Evolutionary conservation across 1,140 invertebrate genomes (phyloP).

Genomic region (Drosophila kohkoa): DNA sequence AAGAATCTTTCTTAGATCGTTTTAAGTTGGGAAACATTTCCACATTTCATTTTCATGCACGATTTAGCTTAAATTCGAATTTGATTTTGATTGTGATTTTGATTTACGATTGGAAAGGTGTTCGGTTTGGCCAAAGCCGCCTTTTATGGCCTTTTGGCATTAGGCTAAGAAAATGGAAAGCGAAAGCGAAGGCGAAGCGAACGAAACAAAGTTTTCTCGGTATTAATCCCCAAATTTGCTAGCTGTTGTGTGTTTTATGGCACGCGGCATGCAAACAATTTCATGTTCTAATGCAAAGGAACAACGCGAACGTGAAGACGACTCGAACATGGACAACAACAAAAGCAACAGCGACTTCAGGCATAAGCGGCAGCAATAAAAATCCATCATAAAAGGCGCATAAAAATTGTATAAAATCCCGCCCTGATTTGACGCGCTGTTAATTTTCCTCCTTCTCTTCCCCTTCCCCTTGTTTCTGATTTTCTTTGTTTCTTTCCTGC

Average conservation of each 20-base stretch:
- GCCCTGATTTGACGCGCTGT: constrained; percentile 78
- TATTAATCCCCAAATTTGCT: constrained; percentile 73
- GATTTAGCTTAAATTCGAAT: too few relatives aligned
- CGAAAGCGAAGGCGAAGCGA: neutral
- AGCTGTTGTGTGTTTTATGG: constrained; percentile 69
- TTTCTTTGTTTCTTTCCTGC: constrained; percentile 5
- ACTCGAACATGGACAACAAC: neutral
- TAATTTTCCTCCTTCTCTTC: constrained; percentile 59
- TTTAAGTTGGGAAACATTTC: too few relatives aligned
- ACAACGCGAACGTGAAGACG: neutral
- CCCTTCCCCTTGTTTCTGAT: constrained; percentile 14
- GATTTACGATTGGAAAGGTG: constrained; percentile 45
- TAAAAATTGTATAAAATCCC: constrained; percentile 65
- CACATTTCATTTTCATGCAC: too few relatives aligned
- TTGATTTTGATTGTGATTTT: constrained; percentile 31
- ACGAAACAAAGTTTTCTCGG: constrained; percentile 6
- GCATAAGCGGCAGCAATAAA: constrained; percentile 71
- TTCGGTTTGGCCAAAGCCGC: constrained; percentile 20
- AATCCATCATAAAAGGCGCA: constrained; percentile 74
- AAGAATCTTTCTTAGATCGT: neutral
- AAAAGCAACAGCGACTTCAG: constrained; percentile 40
- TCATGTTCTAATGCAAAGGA: constrained; percentile 47
- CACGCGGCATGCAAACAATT: constrained; percentile 70
- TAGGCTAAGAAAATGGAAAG: constrained; percentile 1
- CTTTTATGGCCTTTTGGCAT: constrained; percentile 24